Conservation (phyloP, 1,140 invertebrate genomes). For the Augochlora pura region DNA sequence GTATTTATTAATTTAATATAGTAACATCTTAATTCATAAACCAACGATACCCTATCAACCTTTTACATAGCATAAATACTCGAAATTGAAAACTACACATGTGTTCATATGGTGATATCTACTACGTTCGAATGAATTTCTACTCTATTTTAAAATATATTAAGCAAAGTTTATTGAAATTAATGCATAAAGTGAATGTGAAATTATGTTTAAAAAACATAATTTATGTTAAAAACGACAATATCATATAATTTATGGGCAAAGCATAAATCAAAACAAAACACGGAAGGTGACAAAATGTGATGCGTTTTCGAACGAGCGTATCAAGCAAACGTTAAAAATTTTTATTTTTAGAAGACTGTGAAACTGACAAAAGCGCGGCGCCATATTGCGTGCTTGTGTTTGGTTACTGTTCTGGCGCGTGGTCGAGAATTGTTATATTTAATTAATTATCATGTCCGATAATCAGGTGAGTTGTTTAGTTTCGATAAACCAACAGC, state of each 20-base stretch:
- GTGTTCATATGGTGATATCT: too few species aligned
- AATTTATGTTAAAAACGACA: too few species aligned
- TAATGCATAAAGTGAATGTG: background rate
- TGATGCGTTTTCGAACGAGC: constrained; percentile 37
- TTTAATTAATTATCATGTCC: constrained; percentile 76
- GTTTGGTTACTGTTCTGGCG: constrained; percentile 79
- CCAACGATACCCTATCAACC: too few species aligned
- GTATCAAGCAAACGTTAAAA: constrained; percentile 21
- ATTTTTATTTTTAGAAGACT: constrained; percentile 60
- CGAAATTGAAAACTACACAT: too few species aligned
- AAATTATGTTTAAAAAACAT: too few species aligned
- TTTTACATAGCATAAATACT: too few species aligned
- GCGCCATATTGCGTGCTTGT: constrained; percentile 80
- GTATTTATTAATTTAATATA: too few species aligned
- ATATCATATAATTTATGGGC: background rate
- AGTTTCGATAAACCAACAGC: background rate
- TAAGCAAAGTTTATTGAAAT: too few species aligned
- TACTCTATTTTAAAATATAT: too few species aligned
- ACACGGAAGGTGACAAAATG: background rate
- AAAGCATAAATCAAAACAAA: background rate
- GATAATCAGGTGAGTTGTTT: constrained; percentile 77
- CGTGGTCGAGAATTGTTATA: constrained; percentile 74
- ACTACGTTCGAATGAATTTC: too few species aligned
- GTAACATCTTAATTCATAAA: too few species aligned
- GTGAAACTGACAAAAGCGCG: constrained; percentile 77